Conservation (phyloP, 2,888 invertebrate genomes). For the Itoplectis maculator region DNA sequence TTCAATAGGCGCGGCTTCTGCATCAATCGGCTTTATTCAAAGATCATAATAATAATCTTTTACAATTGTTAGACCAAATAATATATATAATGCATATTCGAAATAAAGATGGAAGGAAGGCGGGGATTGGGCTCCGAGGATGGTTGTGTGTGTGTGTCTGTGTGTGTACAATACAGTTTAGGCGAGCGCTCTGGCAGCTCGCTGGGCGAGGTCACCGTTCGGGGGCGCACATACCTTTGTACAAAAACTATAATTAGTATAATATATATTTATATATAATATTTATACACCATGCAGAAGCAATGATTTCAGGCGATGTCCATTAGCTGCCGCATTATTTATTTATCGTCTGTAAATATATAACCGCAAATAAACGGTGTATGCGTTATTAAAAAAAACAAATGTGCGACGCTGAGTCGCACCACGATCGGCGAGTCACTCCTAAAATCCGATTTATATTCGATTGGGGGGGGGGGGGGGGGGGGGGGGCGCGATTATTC, state of each 20-base stretch:
- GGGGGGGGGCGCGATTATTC: background rate
- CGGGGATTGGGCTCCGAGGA: constrained; percentile 68
- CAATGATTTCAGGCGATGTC: constrained; percentile 77
- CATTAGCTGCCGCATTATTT: constrained; percentile 50
- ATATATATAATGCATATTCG: constrained; percentile 76
- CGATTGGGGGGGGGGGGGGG: too few relatives aligned
- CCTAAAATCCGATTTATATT: background rate
- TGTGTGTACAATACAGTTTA: constrained; percentile 73
- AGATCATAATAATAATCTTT: constrained; percentile 76
- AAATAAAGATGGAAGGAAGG: constrained; percentile 78
- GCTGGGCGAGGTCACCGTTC: constrained; percentile 74
- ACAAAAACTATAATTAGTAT: constrained; percentile 83
- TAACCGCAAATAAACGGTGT: constrained; percentile 53
- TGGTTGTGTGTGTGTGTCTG: too few relatives aligned
- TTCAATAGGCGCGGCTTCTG: too few relatives aligned
- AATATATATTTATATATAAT: constrained; percentile 77
- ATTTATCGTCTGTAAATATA: constrained; percentile 17
- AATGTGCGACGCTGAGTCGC: constrained; percentile 1
- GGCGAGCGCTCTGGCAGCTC: constrained; percentile 75
- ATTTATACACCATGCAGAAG: constrained; percentile 80
- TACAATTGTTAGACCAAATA: constrained; percentile 78
- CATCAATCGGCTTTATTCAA: constrained; percentile 79
- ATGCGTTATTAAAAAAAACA: constrained; percentile 26
- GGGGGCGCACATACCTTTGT: constrained; percentile 79
- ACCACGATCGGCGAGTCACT: background rate